Evolutionary conservation across 2,113 vertebrate genomes (phyloP).

Genomic region (Campylorhamphus procurvoides): DNA sequence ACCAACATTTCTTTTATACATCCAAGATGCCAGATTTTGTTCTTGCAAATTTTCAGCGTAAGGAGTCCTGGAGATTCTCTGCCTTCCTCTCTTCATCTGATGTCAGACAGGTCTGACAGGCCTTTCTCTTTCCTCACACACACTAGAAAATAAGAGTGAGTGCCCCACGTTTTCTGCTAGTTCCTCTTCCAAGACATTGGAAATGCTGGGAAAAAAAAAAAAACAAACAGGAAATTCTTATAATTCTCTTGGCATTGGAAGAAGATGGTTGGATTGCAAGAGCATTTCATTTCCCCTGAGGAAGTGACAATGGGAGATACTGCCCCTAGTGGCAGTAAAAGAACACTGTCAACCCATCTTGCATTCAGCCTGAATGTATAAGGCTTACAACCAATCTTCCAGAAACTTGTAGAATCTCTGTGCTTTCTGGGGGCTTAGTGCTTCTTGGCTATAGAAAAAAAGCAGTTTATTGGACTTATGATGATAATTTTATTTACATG

Average conservation of each 20-base stretch:
- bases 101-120: not conserved
- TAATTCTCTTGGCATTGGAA: not conserved
- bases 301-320: rapidly evolving
- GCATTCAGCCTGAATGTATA: not conserved
- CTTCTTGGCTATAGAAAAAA: not conserved
- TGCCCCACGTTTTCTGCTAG: not conserved
- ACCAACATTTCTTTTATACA: not conserved
- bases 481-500: not conserved
- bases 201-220: not conserved
- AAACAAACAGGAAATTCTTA: not conserved
- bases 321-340: not conserved
- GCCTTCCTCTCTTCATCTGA: not conserved
- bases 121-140: not conserved
- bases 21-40: not conserved
- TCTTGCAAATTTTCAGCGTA: not conserved
- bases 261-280: not conserved
- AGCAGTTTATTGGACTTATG: rapidly evolving
- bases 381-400: not conserved
- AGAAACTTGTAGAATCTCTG: not conserved
- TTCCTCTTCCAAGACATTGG: not conserved
- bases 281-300: not conserved
- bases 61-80: not conserved
- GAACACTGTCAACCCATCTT: not conserved
- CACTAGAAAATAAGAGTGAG: not conserved
- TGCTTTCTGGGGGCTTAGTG: not conserved